These are phyloP conservation scores for Drosophila barbarae DNA, from an alignment of 2,888 invertebrate species.

Conservation along the genomic window DNA sequence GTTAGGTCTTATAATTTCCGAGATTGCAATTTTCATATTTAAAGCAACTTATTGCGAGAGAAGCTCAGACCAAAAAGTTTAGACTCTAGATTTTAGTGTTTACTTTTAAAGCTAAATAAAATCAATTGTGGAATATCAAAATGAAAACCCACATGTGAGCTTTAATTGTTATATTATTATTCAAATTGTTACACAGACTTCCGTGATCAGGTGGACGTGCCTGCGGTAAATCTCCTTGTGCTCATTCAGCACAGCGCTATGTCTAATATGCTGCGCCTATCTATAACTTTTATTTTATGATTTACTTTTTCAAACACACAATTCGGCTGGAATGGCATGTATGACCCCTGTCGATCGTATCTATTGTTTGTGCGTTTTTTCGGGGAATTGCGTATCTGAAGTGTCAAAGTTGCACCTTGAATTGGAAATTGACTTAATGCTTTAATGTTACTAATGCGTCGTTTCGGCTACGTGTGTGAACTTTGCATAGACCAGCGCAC, in stretches of 20 bases:
- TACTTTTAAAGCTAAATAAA: neutral
- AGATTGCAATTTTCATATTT: neutral
- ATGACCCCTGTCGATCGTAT: slow-evolving; percentile 4
- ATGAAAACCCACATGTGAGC: neutral
- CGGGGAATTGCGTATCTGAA: slow-evolving; percentile 11
- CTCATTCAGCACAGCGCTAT: neutral
- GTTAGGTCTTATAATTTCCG: neutral
- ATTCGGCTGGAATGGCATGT: neutral
- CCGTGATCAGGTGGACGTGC: slow-evolving; percentile 3
- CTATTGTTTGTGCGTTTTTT: slow-evolving; percentile 5
- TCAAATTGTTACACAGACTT: neutral
- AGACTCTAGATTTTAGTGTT: neutral
- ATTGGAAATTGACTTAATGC: slow-evolving; percentile 22
- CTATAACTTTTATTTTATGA: neutral
- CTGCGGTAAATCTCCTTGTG: neutral
- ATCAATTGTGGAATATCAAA: neutral
- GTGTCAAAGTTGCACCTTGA: slow-evolving; percentile 17
- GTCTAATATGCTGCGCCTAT: neutral
- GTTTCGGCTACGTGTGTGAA: slow-evolving; percentile 14
- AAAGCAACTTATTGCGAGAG: neutral
- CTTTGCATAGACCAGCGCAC: slow-evolving; percentile 21
- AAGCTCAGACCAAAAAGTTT: neutral
- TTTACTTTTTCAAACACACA: slow-evolving; percentile 9
- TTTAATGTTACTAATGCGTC: slow-evolving; percentile 29
- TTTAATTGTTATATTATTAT: neutral